These are phyloP conservation scores for Steromphala cineraria DNA, from an alignment of 2,888 invertebrate genomes.

Conservation along the genomic window DNA sequence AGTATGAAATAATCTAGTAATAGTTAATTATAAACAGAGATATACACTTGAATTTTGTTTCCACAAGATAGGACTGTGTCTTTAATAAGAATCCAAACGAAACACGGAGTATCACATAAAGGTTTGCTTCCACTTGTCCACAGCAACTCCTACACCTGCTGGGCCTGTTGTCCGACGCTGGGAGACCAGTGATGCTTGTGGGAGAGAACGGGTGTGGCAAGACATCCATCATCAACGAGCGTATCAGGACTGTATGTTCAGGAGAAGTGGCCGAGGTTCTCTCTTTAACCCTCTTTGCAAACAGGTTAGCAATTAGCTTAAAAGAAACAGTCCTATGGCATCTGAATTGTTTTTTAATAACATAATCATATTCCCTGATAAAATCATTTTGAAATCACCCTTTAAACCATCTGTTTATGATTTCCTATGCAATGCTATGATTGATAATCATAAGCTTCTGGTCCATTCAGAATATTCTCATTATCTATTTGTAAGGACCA, in stretches of 20 bases:
- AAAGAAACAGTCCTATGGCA: neutral
- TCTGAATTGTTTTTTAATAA: neutral
- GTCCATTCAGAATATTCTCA: too few species aligned
- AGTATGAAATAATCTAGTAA: too few species aligned
- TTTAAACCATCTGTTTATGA: too few species aligned
- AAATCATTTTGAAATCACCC: too few species aligned
- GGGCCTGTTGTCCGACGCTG: constrained; percentile 71
- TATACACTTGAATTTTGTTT: neutral
- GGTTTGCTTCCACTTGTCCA: neutral
- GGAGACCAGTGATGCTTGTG: constrained; percentile 72
- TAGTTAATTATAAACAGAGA: too few species aligned
- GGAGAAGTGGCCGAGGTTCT: constrained; percentile 75
- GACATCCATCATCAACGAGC: constrained; percentile 71
- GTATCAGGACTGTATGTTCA: constrained; percentile 73
- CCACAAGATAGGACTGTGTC: too few species aligned
- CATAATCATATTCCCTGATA: too few species aligned
- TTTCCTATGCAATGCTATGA: too few species aligned
- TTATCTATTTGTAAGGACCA: too few species aligned
- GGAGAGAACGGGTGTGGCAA: constrained; percentile 75
- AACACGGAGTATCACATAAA: too few species aligned
- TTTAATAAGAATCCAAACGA: too few species aligned
- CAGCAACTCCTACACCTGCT: constrained; percentile 68
- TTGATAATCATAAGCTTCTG: too few species aligned
- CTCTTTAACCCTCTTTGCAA: constrained; percentile 68
- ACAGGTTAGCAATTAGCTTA: constrained; percentile 57